Evolutionary conservation across 2,797 vertebrate species (phyloP).

Genomic region (Chanos chanos): DNA sequence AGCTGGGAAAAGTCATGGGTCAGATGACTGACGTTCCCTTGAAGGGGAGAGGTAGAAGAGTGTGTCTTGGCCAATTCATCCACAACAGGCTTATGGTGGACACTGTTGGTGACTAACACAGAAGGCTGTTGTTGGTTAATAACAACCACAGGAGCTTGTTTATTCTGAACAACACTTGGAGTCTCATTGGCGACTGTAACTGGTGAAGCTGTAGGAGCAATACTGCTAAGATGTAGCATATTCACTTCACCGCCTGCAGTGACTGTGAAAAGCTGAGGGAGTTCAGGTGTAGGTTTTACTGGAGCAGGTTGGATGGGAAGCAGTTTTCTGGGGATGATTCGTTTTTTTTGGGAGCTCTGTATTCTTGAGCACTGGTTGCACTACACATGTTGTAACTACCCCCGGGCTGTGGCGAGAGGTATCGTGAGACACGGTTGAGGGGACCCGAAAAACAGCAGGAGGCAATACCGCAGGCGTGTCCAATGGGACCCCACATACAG

Average conservation of each 20-base stretch:
- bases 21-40: not conserved
- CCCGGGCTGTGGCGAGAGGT: conserved; percentile 7
- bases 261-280: conserved; percentile 24
- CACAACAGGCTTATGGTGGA: not conserved
- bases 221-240: not conserved
- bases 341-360: conserved; percentile 8
- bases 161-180: not conserved
- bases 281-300: conserved; percentile 17
- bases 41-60: not conserved
- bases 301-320: conserved; percentile 39
- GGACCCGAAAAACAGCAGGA: conserved; percentile 36
- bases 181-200: too few species aligned
- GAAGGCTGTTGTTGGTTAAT: not conserved
- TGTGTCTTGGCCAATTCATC: not conserved
- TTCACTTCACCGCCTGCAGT: conserved; percentile 3
- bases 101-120: not conserved
- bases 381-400: not conserved
- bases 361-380: conserved; percentile 2
- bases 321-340: conserved; percentile 31
- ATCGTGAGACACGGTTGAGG: conserved; percentile 4
- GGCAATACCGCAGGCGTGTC: conserved; percentile 28
- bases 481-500: conserved; percentile 26
- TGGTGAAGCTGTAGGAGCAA: not conserved
- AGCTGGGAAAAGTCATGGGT: not conserved
- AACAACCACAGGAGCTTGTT: not conserved